These are phyloP conservation scores for Ditylenchus weischeri DNA, from an alignment of 2,888 invertebrate genomes.

Conservation along the genomic window DNA sequence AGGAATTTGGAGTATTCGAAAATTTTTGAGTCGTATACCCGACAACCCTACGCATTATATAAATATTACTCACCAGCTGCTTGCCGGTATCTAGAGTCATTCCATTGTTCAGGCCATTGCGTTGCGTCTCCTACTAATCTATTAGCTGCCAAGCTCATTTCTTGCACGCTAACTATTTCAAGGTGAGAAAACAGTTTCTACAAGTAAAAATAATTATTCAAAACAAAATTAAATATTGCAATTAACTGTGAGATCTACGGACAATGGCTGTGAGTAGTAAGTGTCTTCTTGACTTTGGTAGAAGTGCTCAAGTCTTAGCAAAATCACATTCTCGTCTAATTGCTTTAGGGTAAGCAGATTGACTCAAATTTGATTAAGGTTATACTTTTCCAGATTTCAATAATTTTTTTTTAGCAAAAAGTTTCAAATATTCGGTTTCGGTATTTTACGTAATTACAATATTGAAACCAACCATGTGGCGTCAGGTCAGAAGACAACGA, in stretches of 20 bases:
- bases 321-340: conserved; percentile 46
- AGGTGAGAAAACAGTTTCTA: conserved; percentile 24
- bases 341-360: conserved; percentile 59
- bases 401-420: too few relatives aligned
- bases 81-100: too few relatives aligned
- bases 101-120: too few relatives aligned
- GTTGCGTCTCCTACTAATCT: neutral
- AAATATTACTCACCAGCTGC: too few relatives aligned
- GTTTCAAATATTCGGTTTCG: too few relatives aligned
- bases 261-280: conserved; percentile 47
- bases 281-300: conserved; percentile 57
- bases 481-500: conserved; percentile 39
- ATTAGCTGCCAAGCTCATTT: conserved; percentile 22
- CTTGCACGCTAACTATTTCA: conserved; percentile 18
- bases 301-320: conserved; percentile 61
- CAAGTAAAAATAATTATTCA: conserved; percentile 1
- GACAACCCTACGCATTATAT: neutral
- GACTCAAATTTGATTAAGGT: neutral
- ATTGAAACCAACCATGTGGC: conserved; percentile 26
- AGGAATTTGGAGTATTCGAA: too few relatives aligned
- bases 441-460: too few relatives aligned
- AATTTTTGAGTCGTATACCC: neutral
- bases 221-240: neutral
- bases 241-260: neutral
- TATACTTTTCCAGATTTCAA: too few relatives aligned